Base-by-base conservation (phyloP, 64 coral and sea anemone species). In the Montipora efflorescens region DNA sequence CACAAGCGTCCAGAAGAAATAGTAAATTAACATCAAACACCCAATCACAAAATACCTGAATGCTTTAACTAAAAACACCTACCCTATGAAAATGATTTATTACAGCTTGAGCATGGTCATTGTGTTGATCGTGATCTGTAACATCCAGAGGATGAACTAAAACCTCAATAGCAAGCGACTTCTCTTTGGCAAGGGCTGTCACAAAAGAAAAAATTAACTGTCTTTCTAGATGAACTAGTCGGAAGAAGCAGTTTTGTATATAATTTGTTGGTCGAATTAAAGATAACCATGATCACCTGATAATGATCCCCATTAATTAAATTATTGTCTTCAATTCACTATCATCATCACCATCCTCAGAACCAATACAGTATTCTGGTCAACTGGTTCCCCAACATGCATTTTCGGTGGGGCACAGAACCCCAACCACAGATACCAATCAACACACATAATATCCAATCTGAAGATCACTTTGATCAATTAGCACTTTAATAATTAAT, bases 81-180 rank as follows among this genome's bases (percentile, higher is more conserved):
- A 97, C 95, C 89, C 81, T 97, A 46, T 94, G 53, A 89, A 97
- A 97, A 73, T 97, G 89, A 55, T 70, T 84, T 36, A 97, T 68
- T 49, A 97, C 95, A 69, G 82, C 76, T 5, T 94, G 67, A 22
- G 89, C 87, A 71, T 74, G 90, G 69, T 97, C 67, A 9, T 91
- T 45, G 48, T 97, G 95, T 28, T 70, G 74, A 48, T 83, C 53
- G 61, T 76, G 94, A 48, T 97, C 82, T 28, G 92, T 88, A 6
- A 97, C 75, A 75, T 97, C 95, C 46, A 97, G 28, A 16, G 95
- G 88, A 66, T 88, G 88, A 83, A 97, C 95, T 47, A 97, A 78
- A 14, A 97, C 87, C 52, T 97, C 92, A 75, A 50, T 14, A 71
- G 46, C 7, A 22, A 70, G 66, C 21, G 62, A 86, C 46, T 28